These are phyloP conservation scores for Nomada hirtipes DNA, from an alignment of 2,888 invertebrate species.

Conservation along the genomic window DNA sequence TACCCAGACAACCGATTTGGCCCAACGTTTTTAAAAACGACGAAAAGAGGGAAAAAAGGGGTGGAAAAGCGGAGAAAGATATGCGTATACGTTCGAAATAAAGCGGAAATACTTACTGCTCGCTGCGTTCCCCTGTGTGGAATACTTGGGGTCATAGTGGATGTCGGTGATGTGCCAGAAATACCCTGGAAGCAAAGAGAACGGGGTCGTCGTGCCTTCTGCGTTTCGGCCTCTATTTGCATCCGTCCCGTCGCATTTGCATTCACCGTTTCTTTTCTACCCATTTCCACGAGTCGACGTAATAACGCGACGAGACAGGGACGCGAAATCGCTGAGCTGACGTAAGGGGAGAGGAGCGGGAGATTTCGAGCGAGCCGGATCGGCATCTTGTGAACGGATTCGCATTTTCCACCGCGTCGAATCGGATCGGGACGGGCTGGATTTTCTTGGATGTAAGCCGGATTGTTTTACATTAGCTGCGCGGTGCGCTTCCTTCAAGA, in stretches of 20 bases:
- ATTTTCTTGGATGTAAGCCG: conserved; percentile 8
- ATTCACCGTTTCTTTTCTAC: conserved; percentile 37
- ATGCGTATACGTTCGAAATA: not conserved
- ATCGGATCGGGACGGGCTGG: conserved; percentile 9
- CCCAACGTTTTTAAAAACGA: not conserved
- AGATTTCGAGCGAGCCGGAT: not conserved
- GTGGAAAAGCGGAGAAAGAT: not conserved
- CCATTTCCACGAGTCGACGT: conserved; percentile 15
- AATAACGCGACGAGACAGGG: not conserved
- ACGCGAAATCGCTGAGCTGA: conserved; percentile 8
- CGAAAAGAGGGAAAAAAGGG: no score
- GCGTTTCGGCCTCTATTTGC: conserved; percentile 43
- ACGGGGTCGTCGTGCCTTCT: conserved; percentile 38
- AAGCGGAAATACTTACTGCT: conserved; percentile 86
- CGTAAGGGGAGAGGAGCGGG: conserved; percentile 2
- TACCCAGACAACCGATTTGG: not conserved
- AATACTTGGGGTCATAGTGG: conserved; percentile 94
- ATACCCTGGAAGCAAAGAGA: conserved; percentile 90
- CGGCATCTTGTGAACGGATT: not conserved
- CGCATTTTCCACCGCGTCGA: conserved; percentile 28
- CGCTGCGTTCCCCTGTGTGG: conserved; percentile 90
- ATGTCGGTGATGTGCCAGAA: conserved; percentile 98
- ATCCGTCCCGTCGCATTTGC: conserved; percentile 49
- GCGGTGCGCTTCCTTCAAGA: not conserved
- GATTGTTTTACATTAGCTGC: conserved; percentile 50